phyloP scores from a whole-genome alignment of 2,797 vertebrate species.

The Glyptemys insculpta region DNA sequence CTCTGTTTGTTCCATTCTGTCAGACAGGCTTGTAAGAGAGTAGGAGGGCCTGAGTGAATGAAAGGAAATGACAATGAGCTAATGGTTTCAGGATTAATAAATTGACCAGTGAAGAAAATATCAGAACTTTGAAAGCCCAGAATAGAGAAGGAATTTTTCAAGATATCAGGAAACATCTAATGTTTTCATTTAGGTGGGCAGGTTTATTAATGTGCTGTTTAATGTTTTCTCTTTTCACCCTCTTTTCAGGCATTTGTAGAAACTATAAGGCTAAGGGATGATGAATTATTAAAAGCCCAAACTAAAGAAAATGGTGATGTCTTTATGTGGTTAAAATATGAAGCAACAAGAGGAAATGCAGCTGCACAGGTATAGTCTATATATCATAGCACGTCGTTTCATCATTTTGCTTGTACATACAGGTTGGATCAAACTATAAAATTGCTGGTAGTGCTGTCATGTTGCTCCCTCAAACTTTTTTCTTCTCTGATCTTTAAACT shows the following conservation, averaged over 20 bases:
- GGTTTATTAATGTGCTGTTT: not conserved
- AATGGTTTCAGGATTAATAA: not conserved
- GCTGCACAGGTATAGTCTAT: constrained; percentile 86
- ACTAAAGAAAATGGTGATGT: constrained; percentile 84
- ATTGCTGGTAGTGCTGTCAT: not conserved
- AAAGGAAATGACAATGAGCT: not conserved
- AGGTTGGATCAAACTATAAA: rapidly evolving
- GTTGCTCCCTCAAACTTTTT: not conserved
- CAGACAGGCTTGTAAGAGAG: not conserved
- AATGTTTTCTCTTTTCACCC: not conserved
- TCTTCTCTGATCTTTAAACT: not conserved
- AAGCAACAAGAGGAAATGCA: constrained; percentile 89
- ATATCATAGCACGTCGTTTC: not conserved
- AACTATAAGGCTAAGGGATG: constrained; percentile 86
- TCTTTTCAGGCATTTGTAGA: constrained; percentile 86
- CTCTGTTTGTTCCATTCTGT: not conserved
- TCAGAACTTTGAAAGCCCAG: not conserved
- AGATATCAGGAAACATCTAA: not conserved
- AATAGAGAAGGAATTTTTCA: not conserved
- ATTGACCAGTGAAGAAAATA: not conserved
- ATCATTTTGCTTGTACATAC: not conserved
- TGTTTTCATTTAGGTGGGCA: not conserved
- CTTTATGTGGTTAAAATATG: constrained; percentile 89
- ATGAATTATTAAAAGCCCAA: constrained; percentile 84
- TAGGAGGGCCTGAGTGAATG: not conserved